Base-by-base conservation (phyloP, 2,797 vertebrate genomes). In the Malacoraja senta region DNA sequence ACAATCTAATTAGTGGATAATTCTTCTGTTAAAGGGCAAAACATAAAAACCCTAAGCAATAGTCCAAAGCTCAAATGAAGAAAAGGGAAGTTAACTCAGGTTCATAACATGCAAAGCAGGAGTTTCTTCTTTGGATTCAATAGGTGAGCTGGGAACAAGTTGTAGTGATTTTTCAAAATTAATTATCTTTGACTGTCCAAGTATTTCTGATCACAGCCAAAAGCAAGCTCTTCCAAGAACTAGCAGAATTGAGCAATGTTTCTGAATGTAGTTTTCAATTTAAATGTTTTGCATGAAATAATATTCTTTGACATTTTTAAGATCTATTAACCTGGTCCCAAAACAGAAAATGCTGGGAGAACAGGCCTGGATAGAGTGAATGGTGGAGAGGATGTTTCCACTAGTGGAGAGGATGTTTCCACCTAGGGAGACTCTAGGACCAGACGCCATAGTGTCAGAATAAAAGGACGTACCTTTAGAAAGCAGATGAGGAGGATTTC, bases 1-100 rank as follows among this genome's bases (percentile, higher is more conserved):
- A 63, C 63, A 35, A 63, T 35, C 84, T 68, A 88, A 68, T 35
- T 68, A 88, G 84, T 35, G 90, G 24, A n/a, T 92, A 74, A n/a
- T 92, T 76, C 71, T 76, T 92, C 71, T 53, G 68, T 71, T 44
- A 72, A 76, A 74, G 24, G 68, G 72, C 21, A 91, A 91, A 32
- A 72, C 35, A 26, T 44, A 38, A 91, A 53, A 53, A 44, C 13
- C 12, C 35, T 29, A 53, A 91, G 68, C 7, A 35, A 91, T 74
- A 15, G 6, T 1, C 24, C 26, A 17, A 92, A 92, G 8, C 71
- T 72, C 44, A 76, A 53, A 7, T 26, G 68, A 53, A 44, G 79
- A 53, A 53, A n/a, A 92, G 72, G 21, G 58, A 58, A 74, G 21
- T 72, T 72, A 44, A 72, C 65, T 1, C 10, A 72, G 72, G 90